phyloP scores from a whole-genome alignment of 2,888 invertebrate species.

The Tenthredo distinguenda region DNA sequence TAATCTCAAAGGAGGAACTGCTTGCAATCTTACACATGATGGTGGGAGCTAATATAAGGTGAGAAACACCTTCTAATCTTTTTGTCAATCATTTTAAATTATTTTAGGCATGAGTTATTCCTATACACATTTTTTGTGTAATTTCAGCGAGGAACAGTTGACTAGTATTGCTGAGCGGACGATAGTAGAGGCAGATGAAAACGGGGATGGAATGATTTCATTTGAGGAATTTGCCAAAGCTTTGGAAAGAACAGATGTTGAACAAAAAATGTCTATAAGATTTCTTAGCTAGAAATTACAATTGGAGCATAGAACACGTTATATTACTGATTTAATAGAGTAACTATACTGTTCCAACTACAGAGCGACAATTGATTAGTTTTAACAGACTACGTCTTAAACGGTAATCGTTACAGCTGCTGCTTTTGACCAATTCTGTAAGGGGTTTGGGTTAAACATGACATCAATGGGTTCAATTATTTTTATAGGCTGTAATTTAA shows the following conservation, averaged over 20 bases:
- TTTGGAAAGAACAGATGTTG: slow-evolving; percentile 97
- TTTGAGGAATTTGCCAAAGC: slow-evolving; percentile 98
- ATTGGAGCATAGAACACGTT: background rate
- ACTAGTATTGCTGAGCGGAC: slow-evolving; percentile 98
- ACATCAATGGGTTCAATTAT: background rate
- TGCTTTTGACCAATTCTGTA: background rate
- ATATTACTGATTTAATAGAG: background rate
- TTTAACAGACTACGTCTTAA: too few relatives aligned
- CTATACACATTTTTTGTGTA: background rate
- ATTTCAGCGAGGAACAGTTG: slow-evolving; percentile 90
- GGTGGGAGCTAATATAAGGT: slow-evolving; percentile 99
- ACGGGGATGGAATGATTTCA: slow-evolving; percentile 98
- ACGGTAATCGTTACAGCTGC: background rate
- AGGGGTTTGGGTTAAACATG: background rate
- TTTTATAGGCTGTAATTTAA: background rate
- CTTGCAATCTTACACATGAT: slow-evolving; percentile 99
- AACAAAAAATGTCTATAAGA: slow-evolving; percentile 99
- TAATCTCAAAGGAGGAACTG: slow-evolving; percentile 97
- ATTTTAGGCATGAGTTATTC: slow-evolving; percentile 1
- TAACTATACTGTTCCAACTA: background rate
- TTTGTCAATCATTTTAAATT: background rate
- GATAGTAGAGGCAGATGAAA: slow-evolving; percentile 97
- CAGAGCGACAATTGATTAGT: too few relatives aligned
- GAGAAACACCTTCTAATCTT: slow-evolving; percentile 57
- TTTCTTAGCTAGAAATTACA: slow-evolving; percentile 91